Evolutionary conservation across 2,888 invertebrate species (phyloP).

Genomic region (Meganola albula): DNA sequence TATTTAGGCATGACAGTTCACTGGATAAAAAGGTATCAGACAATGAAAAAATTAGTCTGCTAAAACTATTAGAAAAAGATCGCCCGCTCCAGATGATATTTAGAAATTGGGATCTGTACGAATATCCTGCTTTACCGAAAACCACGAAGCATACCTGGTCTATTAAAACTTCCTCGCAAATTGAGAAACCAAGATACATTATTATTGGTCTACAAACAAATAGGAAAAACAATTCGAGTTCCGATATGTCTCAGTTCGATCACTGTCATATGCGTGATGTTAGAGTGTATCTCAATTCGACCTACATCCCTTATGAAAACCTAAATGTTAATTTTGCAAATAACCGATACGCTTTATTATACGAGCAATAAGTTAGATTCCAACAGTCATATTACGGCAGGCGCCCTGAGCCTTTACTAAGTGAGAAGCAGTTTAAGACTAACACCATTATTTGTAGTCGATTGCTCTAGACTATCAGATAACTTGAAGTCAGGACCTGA

Average conservation of each 20-base stretch:
- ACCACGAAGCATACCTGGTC: constrained; percentile 34
- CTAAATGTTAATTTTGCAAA: constrained; percentile 1
- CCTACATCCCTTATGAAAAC: constrained; percentile 2
- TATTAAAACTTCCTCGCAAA: constrained; percentile 34
- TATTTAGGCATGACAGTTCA: no score
- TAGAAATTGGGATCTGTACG: constrained; percentile 42
- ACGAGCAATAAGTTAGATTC: constrained; percentile 1
- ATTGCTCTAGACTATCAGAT: no score
- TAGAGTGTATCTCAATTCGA: constrained; percentile 3
- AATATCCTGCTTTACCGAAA: constrained; percentile 36
- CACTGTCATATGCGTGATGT: constrained; percentile 2
- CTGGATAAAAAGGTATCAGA: constrained; percentile 5
- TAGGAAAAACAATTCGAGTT: constrained; percentile 4
- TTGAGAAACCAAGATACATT: constrained; percentile 42
- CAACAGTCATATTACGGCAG: constrained; percentile 4
- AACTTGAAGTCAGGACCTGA: not conserved
- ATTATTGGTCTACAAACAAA: constrained; percentile 16
- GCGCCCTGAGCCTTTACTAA: constrained; percentile 2
- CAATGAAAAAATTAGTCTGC: constrained; percentile 3
- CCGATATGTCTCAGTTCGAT: constrained; percentile 5
- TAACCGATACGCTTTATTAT: constrained; percentile 3
- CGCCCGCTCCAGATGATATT: constrained; percentile 30
- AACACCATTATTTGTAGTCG: constrained; percentile 2
- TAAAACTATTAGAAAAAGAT: constrained; percentile 26
- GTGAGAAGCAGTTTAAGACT: constrained; percentile 4